Evolutionary conservation across 2,113 vertebrate species (phyloP).

Genomic region (Elephas maximus): DNA sequence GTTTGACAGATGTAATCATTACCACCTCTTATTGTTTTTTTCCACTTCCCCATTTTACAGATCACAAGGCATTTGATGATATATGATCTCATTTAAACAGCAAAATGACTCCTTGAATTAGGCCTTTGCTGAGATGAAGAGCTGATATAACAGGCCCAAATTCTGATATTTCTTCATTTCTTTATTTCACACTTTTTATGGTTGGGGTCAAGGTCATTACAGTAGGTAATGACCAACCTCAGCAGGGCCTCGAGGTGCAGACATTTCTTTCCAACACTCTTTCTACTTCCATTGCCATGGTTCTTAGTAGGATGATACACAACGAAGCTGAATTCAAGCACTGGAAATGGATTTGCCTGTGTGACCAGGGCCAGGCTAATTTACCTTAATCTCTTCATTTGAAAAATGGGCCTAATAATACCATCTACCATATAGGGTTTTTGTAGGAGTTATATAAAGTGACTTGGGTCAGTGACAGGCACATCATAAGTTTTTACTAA

Average conservation of each 20-base stretch:
- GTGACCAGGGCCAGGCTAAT: neutral
- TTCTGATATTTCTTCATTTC: neutral
- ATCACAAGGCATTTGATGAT: neutral
- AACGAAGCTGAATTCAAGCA: neutral
- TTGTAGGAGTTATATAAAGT: neutral
- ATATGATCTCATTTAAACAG: neutral
- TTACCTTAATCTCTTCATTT: constrained; percentile 19
- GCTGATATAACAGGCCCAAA: neutral
- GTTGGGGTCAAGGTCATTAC: neutral
- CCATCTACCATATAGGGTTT: neutral
- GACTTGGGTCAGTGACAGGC: neutral
- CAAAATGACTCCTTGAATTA: neutral
- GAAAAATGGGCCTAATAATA: neutral
- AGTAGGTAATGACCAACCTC: neutral
- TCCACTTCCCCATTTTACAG: neutral
- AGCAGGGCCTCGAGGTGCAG: neutral
- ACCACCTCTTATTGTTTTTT: neutral
- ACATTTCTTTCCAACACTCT: neutral
- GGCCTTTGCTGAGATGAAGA: neutral
- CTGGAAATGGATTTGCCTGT: constrained; percentile 3
- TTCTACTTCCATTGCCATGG: neutral
- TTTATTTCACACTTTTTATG: neutral
- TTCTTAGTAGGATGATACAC: neutral
- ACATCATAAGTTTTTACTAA: constrained; percentile 35
- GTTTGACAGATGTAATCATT: neutral